These are phyloP conservation scores for Drosophila maculinotata DNA, from an alignment of 2,888 invertebrate genomes.

Conservation along the genomic window DNA sequence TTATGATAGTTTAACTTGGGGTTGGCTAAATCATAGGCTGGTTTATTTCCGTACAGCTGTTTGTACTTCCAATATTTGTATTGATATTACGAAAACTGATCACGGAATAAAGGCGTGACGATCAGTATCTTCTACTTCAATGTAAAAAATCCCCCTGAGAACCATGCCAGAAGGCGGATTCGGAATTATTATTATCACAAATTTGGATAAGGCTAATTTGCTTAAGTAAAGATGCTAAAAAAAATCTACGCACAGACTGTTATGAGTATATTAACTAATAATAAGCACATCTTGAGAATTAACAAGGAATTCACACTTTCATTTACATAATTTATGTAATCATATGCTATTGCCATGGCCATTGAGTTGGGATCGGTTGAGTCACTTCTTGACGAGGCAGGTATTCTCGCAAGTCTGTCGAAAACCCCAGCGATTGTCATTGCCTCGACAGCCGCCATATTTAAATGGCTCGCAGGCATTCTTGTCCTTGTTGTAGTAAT, in stretches of 20 bases:
- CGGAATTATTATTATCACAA: too few species aligned
- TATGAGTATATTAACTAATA: too few species aligned
- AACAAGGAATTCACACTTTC: slow-evolving; percentile 1
- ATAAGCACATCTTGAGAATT: not conserved
- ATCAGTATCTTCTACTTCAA: slow-evolving; percentile 15
- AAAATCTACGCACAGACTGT: too few species aligned
- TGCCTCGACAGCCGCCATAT: slow-evolving; percentile 83
- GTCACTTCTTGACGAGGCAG: slow-evolving; percentile 58
- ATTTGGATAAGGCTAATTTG: too few species aligned
- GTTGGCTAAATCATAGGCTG: slow-evolving; percentile 39
- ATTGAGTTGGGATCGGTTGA: not conserved
- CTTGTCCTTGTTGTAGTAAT: slow-evolving; percentile 76
- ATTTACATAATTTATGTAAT: slow-evolving; percentile 13
- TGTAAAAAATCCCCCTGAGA: too few species aligned
- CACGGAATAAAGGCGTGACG: slow-evolving; percentile 21
- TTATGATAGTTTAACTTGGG: slow-evolving; percentile 17
- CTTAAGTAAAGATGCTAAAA: not conserved
- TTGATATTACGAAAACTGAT: slow-evolving; percentile 20
- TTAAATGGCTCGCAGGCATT: slow-evolving; percentile 78
- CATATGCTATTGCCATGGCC: not conserved
- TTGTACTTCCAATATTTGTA: slow-evolving; percentile 5
- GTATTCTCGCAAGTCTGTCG: slow-evolving; percentile 77
- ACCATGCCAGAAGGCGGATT: too few species aligned
- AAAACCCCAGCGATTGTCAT: slow-evolving; percentile 80
- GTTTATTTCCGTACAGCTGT: slow-evolving; percentile 50